These are phyloP conservation scores for Herpetotheres cachinnans DNA, from an alignment of 2,113 vertebrate genomes.

Conservation along the genomic window DNA sequence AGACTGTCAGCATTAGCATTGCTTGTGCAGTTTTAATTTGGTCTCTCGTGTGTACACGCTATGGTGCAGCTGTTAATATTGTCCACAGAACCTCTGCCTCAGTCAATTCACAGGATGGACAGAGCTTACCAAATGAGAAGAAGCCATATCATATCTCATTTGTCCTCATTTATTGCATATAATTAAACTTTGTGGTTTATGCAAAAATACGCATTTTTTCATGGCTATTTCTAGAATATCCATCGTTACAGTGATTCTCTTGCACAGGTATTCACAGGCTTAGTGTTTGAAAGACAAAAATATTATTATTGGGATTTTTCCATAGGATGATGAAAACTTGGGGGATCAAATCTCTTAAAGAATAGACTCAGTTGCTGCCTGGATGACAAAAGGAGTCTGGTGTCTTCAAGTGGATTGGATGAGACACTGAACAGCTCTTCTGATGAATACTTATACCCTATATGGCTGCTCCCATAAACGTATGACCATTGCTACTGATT, in stretches of 20 bases:
- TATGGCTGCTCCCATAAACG: neutral
- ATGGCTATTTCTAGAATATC: neutral
- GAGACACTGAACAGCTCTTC: neutral
- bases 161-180: neutral
- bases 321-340: neutral
- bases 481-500: neutral
- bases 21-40: neutral
- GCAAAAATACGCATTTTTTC: neutral
- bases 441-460: neutral
- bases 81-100: neutral
- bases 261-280: neutral
- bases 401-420: neutral
- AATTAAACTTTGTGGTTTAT: neutral
- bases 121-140: neutral
- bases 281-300: neutral
- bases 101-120: neutral
- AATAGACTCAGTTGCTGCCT: neutral
- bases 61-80: neutral
- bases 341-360: neutral
- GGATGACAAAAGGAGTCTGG: neutral
- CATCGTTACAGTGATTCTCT: neutral
- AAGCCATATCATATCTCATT: neutral
- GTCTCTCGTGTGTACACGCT: neutral
- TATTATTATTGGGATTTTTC: neutral
- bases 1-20: neutral